A percentile compares a stretch with the other conserved stretches of the same genome.
Conservation (phyloP, 2,113 vertebrate genomes). For the Zosterops hypoxanthus region DNA sequence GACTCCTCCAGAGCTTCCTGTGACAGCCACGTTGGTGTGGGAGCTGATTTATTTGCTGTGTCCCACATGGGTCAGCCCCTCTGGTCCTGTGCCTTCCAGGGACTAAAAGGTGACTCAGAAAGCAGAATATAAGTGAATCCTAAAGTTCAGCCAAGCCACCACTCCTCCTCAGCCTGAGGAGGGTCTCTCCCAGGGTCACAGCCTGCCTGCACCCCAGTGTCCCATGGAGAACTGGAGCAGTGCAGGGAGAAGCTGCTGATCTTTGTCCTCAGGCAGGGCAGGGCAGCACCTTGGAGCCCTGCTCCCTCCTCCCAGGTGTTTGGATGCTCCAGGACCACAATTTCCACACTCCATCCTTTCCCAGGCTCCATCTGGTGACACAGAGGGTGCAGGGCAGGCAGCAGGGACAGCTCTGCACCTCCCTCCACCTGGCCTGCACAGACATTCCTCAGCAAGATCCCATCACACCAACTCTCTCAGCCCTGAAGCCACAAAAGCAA, state of each 20-base stretch:
- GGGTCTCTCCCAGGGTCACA: not conserved
- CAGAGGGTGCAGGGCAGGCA: accelerated
- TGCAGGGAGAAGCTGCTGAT: not conserved
- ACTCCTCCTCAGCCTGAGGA: not conserved
- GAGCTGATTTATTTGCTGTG: not conserved
- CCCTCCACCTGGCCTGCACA: not conserved
- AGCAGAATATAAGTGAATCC: not conserved
- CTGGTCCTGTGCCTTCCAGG: not conserved
- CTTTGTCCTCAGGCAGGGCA: not conserved
- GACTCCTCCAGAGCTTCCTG: not conserved
- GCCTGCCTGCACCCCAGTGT: not conserved
- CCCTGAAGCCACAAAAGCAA: not conserved
- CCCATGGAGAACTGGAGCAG: not conserved
- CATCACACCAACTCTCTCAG: not conserved
- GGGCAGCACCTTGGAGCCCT: not conserved
- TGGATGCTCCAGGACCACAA: not conserved
- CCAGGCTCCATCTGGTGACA: not conserved
- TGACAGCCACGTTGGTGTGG: not conserved
- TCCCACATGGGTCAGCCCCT: not conserved
- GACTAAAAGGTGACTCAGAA: not conserved
- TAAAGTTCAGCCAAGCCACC: not conserved
- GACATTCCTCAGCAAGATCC: not conserved
- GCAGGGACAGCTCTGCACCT: not conserved
- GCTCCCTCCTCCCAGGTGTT: not conserved
- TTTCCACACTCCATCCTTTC: not conserved